Base-by-base conservation (phyloP, 2,797 vertebrate species). In the Amazona ochrocephala region DNA sequence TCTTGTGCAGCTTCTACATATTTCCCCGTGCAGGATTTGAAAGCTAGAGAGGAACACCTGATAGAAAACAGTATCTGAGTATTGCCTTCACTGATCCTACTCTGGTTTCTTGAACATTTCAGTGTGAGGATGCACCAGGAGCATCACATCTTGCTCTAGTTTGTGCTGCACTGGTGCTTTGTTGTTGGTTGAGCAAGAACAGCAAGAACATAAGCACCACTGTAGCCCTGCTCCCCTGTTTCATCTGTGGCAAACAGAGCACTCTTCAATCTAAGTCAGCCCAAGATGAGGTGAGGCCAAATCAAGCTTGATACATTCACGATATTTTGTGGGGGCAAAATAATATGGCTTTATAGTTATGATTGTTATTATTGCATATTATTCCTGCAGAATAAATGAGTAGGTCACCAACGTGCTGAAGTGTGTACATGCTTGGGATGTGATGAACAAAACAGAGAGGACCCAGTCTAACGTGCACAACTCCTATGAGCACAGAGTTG, bases 401-500 rank as follows among this genome's bases (percentile, higher is more conserved):
- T 9, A 67, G 24, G 8, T 53, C 39, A 34, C 9, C 0, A 3
- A 58, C 7, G 14, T n/a, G 21, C 14, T 62, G 60, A 91, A 42
- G 42, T 19, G 2, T 23, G 5, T 2, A 23, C 0, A 4, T 4
- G 7, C 9, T 7, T 4, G 3, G 11, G 5, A 3, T 17, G 20
- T 3, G 4, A 65, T 6, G 23, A 61, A 7, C 47, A 51, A 71
- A 37, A 21, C 4, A 44, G 17, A 29, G 21, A 68, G 8, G 2
- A 4, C 19, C 48, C 30, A 72, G 10, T 15, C 23, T 13, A 15
- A 50, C 47, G 51, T 10, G 3, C 14, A 7, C 7, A 32, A 60
- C 29, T 27, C 41, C 24, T 14, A 27, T 17, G 42, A 45, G 37
- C 19, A 2, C 19, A 4, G 4, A 16, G 51, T 9, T 26, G 5